Conservation (phyloP, 2,888 invertebrate species). For the Dexiosoma caninum region DNA sequence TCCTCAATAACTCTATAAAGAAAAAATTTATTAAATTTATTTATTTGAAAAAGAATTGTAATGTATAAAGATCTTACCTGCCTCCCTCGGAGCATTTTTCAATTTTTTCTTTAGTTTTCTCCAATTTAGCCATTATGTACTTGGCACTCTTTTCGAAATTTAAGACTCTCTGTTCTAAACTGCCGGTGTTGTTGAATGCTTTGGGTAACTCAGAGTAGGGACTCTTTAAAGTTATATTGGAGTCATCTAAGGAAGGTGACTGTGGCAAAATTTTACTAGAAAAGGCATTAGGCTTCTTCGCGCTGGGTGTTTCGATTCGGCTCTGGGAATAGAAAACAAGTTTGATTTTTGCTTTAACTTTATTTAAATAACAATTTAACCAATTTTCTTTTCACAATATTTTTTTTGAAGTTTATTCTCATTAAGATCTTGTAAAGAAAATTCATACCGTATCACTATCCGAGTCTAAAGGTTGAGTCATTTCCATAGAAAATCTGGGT, state of each 20-base stretch:
- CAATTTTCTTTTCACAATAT: no score
- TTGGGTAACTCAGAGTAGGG: constrained; percentile 65
- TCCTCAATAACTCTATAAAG: constrained; percentile 73
- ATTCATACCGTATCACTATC: constrained; percentile 78
- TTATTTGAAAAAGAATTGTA: no score
- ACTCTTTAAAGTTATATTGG: constrained; percentile 70
- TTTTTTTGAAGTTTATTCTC: neutral
- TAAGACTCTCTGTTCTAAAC: constrained; percentile 75
- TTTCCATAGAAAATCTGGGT: constrained; percentile 77
- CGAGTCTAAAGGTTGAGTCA: constrained; percentile 77
- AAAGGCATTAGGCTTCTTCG: constrained; percentile 74
- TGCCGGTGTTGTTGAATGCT: constrained; percentile 65
- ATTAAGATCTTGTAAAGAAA: neutral
- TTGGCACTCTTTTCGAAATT: constrained; percentile 76
- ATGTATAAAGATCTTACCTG: constrained; percentile 70
- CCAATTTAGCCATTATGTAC: constrained; percentile 76
- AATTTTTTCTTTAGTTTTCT: constrained; percentile 74
- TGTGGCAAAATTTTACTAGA: constrained; percentile 71
- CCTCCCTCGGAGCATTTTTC: constrained; percentile 73
- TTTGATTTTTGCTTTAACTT: neutral
- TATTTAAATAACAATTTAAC: no score
- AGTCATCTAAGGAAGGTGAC: constrained; percentile 73
- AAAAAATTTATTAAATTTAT: neutral
- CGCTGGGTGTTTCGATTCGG: constrained; percentile 76
- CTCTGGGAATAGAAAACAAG: constrained; percentile 68